These are phyloP conservation scores for Magallana nippona DNA, from an alignment of 2,888 invertebrate species.

Conservation along the genomic window DNA sequence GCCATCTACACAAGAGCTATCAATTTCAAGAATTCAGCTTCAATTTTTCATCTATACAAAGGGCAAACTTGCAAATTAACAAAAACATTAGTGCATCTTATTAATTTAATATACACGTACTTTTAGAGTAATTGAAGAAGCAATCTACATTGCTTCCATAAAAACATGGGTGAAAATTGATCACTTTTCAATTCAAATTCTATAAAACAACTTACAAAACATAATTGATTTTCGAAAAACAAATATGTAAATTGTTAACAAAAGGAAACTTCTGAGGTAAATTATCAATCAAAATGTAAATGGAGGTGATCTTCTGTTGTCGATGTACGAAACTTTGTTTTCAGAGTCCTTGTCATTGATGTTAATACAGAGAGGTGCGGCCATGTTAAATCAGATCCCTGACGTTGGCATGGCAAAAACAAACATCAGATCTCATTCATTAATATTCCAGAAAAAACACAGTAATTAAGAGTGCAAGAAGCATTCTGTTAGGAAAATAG, in stretches of 20 bases:
- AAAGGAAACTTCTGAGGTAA: background rate
- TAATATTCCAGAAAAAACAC: slow-evolving; percentile 24
- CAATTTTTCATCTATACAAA: no score
- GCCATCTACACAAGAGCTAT: no score
- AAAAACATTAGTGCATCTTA: no score
- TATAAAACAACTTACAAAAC: slow-evolving; percentile 1
- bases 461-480: slow-evolving; percentile 12
- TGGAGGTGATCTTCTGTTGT: background rate
- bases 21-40: no score
- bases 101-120: no score
- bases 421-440: slow-evolving; percentile 22
- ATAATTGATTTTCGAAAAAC: background rate
- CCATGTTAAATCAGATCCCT: slow-evolving; percentile 2
- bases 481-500: background rate
- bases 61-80: no score
- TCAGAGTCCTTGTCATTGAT: slow-evolving; percentile 2
- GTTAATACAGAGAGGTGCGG: slow-evolving; percentile 19
- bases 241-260: slow-evolving; percentile 18
- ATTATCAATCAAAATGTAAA: slow-evolving; percentile 28
- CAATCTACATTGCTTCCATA: no score
- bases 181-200: no score
- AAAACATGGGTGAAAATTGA: no score
- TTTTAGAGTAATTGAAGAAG: no score
- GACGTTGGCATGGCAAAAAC: slow-evolving; percentile 2
- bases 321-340: background rate